Evolutionary conservation across 2,113 vertebrate species (phyloP).

Genomic region (Aphyosemion australe): DNA sequence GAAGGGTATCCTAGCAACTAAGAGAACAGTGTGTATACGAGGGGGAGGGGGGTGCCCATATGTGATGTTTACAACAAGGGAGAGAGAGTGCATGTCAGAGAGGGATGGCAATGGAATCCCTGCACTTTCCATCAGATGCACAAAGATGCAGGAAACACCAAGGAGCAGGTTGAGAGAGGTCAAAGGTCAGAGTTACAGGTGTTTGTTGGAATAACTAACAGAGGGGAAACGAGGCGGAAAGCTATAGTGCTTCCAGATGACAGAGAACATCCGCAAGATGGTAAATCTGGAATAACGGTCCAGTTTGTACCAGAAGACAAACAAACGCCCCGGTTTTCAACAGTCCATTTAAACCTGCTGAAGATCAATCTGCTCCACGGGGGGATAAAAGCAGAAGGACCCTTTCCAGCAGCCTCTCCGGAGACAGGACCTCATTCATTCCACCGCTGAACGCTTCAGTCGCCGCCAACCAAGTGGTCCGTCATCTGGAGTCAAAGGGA

Average conservation of each 20-base stretch:
- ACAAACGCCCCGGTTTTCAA: conserved; percentile 59
- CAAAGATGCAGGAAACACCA: conserved; percentile 5
- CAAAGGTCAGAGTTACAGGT: conserved; percentile 20
- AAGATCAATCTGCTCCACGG: conserved; percentile 59
- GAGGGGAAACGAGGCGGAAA: neutral
- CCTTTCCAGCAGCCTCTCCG: conserved; percentile 65
- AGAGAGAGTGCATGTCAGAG: conserved; percentile 28
- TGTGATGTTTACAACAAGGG: conserved; percentile 53
- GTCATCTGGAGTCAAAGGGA: conserved; percentile 59
- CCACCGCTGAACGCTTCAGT: conserved; percentile 59
- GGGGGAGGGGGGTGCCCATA: conserved; percentile 50
- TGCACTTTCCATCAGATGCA: conserved; percentile 3
- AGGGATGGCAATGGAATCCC: conserved; percentile 22
- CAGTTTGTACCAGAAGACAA: conserved; percentile 49
- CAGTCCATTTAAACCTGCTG: conserved; percentile 65
- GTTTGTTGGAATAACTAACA: conserved; percentile 18
- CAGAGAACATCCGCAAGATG: conserved; percentile 43
- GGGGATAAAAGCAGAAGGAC: conserved; percentile 59
- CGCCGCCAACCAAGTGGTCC: conserved; percentile 68
- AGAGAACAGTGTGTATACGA: conserved; percentile 24
- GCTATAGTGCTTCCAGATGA: conserved; percentile 13
- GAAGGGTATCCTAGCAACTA: conserved; percentile 41
- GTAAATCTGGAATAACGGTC: conserved; percentile 50
- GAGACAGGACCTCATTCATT: conserved; percentile 72
- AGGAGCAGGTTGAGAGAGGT: conserved; percentile 6